phyloP scores from a whole-genome alignment of 2,888 invertebrate genomes.

The Beris chalybata region DNA sequence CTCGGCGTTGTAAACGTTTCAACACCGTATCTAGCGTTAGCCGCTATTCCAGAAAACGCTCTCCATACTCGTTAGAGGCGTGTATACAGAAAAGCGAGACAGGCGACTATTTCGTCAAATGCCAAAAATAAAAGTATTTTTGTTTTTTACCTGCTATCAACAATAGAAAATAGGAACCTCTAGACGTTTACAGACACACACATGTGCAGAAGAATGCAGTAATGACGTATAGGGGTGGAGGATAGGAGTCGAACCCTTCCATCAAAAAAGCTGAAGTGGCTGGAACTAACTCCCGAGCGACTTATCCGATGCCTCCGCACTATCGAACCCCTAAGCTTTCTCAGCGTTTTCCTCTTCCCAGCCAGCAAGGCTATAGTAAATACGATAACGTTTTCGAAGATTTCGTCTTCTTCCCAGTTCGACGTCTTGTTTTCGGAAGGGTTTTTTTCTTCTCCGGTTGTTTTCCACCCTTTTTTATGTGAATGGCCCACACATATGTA shows the following conservation, averaged over 20 bases:
- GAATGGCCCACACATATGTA: slow-evolving; percentile 20
- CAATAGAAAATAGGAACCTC: slow-evolving; percentile 23
- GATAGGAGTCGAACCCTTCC: slow-evolving; percentile 19
- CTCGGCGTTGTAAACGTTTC: slow-evolving; percentile 2
- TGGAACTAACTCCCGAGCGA: slow-evolving; percentile 24
- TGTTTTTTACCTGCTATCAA: slow-evolving; percentile 6
- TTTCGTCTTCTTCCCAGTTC: too few relatives aligned
- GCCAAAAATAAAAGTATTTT: slow-evolving; percentile 10
- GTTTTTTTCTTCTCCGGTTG: slow-evolving; percentile 2
- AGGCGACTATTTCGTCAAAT: slow-evolving; percentile 28
- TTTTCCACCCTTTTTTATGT: slow-evolving; percentile 29
- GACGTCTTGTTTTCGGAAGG: background rate
- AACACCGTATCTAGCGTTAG: background rate
- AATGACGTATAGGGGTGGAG: slow-evolving; percentile 27
- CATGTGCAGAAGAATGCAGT: slow-evolving; percentile 20
- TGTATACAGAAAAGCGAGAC: background rate
- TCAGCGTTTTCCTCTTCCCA: slow-evolving; percentile 7
- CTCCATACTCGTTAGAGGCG: background rate
- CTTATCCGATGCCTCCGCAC: slow-evolving; percentile 25
- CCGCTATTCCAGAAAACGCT: slow-evolving; percentile 24
- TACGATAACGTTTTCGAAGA: too few relatives aligned
- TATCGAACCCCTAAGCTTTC: slow-evolving; percentile 30
- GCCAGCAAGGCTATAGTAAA: background rate
- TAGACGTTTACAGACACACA: background rate
- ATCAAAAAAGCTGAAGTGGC: slow-evolving; percentile 25